These are phyloP conservation scores for Dysdera silvatica DNA, from an alignment of 1,140 invertebrate genomes.

Conservation along the genomic window DNA sequence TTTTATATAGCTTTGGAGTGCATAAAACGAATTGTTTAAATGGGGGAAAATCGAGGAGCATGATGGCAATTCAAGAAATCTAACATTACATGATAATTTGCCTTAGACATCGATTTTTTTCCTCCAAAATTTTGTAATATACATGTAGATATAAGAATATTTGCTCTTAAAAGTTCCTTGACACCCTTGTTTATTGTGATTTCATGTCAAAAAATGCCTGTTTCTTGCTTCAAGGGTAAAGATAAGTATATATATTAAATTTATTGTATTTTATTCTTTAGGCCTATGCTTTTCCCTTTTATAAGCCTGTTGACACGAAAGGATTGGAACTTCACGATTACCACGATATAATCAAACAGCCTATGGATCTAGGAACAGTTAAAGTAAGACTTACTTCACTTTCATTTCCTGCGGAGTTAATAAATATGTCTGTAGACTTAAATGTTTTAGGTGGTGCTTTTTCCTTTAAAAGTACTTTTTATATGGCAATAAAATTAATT, in stretches of 20 bases:
- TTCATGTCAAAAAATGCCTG: too few relatives aligned
- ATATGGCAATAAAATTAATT: too few relatives aligned
- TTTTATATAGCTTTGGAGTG: too few relatives aligned
- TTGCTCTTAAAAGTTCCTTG: too few relatives aligned
- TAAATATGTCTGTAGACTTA: not conserved
- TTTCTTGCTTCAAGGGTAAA: not conserved
- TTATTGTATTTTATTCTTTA: not conserved
- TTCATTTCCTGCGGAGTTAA: not conserved
- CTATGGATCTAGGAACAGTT: conserved; percentile 96
- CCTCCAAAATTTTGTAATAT: too few relatives aligned
- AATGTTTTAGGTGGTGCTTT: not conserved
- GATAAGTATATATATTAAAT: not conserved
- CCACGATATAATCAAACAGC: conserved; percentile 97
- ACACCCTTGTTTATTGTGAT: too few relatives aligned
- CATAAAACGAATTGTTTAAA: too few relatives aligned
- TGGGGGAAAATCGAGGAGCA: too few relatives aligned
- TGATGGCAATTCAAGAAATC: too few relatives aligned
- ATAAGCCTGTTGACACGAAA: conserved; percentile 95
- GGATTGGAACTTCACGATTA: conserved; percentile 92
- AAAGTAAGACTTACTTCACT: conserved; percentile 48
- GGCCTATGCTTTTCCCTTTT: conserved; percentile 93
- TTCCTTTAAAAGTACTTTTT: not conserved
- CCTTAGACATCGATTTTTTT: too few relatives aligned
- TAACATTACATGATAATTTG: too few relatives aligned
- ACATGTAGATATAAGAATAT: too few relatives aligned